Evolutionary conservation across 2,888 invertebrate species (phyloP).

Genomic region (Cantharis flavilabris): DNA sequence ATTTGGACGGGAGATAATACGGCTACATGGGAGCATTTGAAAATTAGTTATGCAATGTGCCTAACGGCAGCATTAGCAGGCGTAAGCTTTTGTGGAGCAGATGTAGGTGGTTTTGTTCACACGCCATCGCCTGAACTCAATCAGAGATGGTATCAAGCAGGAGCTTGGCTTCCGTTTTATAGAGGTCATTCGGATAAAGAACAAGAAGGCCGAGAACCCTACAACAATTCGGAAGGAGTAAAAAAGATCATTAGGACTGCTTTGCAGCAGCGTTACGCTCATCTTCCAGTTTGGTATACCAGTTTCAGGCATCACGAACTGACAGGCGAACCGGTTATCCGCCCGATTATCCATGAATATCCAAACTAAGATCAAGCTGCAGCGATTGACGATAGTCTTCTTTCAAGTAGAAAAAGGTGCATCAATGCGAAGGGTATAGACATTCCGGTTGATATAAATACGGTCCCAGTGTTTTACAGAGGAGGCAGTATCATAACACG

Average conservation of each 20-base stretch:
- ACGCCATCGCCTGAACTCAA: slow-evolving; percentile 88
- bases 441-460: slow-evolving; percentile 32
- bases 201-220: slow-evolving; percentile 91
- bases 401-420: slow-evolving; percentile 79
- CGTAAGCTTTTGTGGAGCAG: slow-evolving; percentile 87
- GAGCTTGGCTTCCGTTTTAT: slow-evolving; percentile 88
- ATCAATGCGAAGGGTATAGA: slow-evolving; percentile 66
- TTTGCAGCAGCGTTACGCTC: slow-evolving; percentile 77
- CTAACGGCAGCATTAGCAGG: slow-evolving; percentile 81
- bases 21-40: slow-evolving; percentile 89
- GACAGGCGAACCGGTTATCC: slow-evolving; percentile 82
- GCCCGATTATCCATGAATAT: slow-evolving; percentile 88
- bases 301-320: slow-evolving; percentile 85
- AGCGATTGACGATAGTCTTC: slow-evolving; percentile 77
- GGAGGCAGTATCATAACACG: slow-evolving; percentile 87
- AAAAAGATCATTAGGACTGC: slow-evolving; percentile 60
- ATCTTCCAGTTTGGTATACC: slow-evolving; percentile 88
- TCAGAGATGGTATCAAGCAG: slow-evolving; percentile 92
- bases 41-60: slow-evolving; percentile 85
- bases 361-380: slow-evolving; percentile 77
- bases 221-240: slow-evolving; percentile 79
- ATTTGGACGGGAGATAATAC: slow-evolving; percentile 97
- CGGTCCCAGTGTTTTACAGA: slow-evolving; percentile 89
- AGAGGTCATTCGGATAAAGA: slow-evolving; percentile 93
- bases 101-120: slow-evolving; percentile 91